phyloP scores from a whole-genome alignment of 1,140 invertebrate species.

The Teleopsis dalmanni region DNA sequence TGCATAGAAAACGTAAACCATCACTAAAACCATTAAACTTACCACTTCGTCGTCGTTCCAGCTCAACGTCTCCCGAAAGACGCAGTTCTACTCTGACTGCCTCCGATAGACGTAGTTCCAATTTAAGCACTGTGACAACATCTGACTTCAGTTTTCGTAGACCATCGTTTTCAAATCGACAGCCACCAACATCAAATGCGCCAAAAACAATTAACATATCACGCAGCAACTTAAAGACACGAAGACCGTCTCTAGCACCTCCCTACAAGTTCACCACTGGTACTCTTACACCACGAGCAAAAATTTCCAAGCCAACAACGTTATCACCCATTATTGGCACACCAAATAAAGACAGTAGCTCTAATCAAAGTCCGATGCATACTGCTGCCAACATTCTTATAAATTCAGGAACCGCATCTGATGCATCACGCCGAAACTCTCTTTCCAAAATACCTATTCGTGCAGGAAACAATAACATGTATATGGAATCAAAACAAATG shows the following conservation, averaged over 20 bases:
- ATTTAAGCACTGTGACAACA: slow-evolving; percentile 37
- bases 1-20: slow-evolving; percentile 13
- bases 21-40: slow-evolving; percentile 11
- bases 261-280: background rate
- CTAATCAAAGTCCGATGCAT: slow-evolving; percentile 27
- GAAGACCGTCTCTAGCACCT: background rate
- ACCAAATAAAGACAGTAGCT: slow-evolving; percentile 38
- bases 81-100: slow-evolving; percentile 39
- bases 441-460: slow-evolving; percentile 34
- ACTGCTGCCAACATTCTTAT: background rate
- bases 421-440: slow-evolving; percentile 27
- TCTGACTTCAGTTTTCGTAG: slow-evolving; percentile 37
- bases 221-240: background rate
- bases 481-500: background rate
- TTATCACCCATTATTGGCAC: slow-evolving; percentile 42
- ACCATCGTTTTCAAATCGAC: slow-evolving; percentile 17
- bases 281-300: slow-evolving; percentile 10
- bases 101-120: slow-evolving; percentile 37
- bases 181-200: background rate
- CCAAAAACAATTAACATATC: background rate
- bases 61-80: slow-evolving; percentile 36
- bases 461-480: background rate
- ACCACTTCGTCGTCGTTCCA: slow-evolving; percentile 25
- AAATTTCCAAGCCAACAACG: slow-evolving; percentile 34
- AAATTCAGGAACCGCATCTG: slow-evolving; percentile 18